Evolutionary conservation across 2,888 invertebrate genomes (phyloP).

Genomic region (Netelia melanura): DNA sequence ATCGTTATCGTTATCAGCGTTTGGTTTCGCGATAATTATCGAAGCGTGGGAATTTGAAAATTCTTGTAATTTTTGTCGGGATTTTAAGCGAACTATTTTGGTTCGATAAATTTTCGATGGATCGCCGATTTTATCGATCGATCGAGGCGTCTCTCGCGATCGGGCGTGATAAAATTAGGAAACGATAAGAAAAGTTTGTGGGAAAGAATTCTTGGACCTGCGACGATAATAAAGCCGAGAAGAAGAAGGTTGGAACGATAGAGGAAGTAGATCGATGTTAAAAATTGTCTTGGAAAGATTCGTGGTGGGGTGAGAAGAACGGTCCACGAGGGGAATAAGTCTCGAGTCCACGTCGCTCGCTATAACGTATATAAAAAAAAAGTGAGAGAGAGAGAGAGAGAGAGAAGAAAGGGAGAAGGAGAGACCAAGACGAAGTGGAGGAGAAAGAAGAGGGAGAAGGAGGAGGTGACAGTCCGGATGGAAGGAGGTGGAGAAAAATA

Average conservation of each 20-base stretch:
- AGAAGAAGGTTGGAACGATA: too few species aligned
- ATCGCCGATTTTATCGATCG: too few species aligned
- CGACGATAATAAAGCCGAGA: neutral
- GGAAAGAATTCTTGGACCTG: neutral
- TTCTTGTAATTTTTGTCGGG: too few species aligned
- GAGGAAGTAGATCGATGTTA: neutral
- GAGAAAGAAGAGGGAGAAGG: slow-evolving; percentile 58
- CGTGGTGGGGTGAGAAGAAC: slow-evolving; percentile 31
- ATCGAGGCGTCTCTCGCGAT: too few species aligned
- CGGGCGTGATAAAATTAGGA: too few species aligned
- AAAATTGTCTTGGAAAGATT: neutral
- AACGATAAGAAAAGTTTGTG: neutral
- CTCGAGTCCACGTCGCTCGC: neutral
- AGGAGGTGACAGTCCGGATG: slow-evolving; percentile 52
- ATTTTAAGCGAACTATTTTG: too few species aligned
- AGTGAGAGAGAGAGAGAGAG: neutral
- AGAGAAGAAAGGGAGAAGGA: slow-evolving; percentile 39
- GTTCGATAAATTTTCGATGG: too few species aligned
- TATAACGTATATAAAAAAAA: neutral
- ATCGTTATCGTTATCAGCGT: too few species aligned
- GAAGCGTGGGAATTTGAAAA: too few species aligned
- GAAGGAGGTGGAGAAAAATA: slow-evolving; percentile 41
- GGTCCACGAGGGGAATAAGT: slow-evolving; percentile 24
- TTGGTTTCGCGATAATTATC: too few species aligned
- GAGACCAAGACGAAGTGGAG: slow-evolving; percentile 47